phyloP scores from a whole-genome alignment of 2,113 vertebrate genomes.

The Spilogale gracilis region DNA sequence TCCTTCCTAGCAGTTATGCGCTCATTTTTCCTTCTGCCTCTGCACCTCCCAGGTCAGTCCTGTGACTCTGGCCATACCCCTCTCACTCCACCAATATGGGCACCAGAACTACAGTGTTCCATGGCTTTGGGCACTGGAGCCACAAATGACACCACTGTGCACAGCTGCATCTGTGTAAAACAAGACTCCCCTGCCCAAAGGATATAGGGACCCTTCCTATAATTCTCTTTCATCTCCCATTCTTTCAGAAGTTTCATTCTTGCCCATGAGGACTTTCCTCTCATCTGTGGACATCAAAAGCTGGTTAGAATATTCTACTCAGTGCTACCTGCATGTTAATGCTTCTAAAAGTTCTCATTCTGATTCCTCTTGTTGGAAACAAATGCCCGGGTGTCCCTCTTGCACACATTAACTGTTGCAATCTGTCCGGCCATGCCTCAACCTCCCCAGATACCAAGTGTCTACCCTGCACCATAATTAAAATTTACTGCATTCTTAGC shows the following conservation, averaged over 20 bases:
- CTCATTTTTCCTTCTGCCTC: background rate
- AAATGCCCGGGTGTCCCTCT: background rate
- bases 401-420: background rate
- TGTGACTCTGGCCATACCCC: background rate
- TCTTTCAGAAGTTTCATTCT: slow-evolving; percentile 61
- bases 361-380: background rate
- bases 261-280: slow-evolving; percentile 53
- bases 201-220: background rate
- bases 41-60: background rate
- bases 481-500: background rate
- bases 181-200: background rate
- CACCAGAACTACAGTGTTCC: background rate
- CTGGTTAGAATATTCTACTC: background rate
- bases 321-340: background rate
- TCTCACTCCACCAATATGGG: background rate
- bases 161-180: background rate
- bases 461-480: background rate
- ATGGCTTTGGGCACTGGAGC: background rate
- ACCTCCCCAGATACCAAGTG: background rate
- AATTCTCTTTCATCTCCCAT: slow-evolving; percentile 31
- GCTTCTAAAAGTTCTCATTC: slow-evolving; percentile 32
- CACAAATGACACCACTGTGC: background rate
- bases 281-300: slow-evolving; percentile 53
- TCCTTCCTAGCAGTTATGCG: background rate
- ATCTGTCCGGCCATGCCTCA: background rate